Base-by-base conservation (phyloP, 2,113 vertebrate genomes). In the Aspidoscelis tigris region DNA sequence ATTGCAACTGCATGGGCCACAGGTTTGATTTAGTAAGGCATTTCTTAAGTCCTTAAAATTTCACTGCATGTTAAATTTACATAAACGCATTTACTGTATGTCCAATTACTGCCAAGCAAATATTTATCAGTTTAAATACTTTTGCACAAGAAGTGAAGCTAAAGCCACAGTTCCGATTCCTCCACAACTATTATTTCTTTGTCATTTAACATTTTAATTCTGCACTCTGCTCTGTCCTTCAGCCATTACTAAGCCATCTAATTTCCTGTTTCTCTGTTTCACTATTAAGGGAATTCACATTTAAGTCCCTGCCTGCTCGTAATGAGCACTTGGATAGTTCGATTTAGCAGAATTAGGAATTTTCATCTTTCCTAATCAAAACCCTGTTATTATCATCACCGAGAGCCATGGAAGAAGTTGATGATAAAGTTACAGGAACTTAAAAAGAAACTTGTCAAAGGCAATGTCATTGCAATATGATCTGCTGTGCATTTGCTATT, bases 261-360 rank as follows among this genome's bases (percentile, higher is more conserved):
- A 72, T 83, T 81, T 90, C 84, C 77, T 73, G n/a, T 78, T 93
- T 87, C 87, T 66, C 47, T 81, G 55, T 82, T 82, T 53, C 26
- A 1, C 69, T 84, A 39, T 81, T 73, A 73, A 71, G 73, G 7
- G 41, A 83, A 12, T 66, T 91, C 87, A 86, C 18, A 87, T 24
- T 88, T 84, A 89, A 86, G 76, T 47, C 64, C 81, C 39, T 69
- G 85, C 76, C 76, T 9, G 55, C 33, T 76, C 39, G 69, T 44
- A 93, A 91, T 83, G 84, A 95, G 76, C 68, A 86, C 78, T 82
- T 5, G 2, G 53, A 78, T 61, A 22, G 78, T 84, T 90, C 91
- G 68, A 90, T 83, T 93, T 88, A 93, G 87, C 89, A 94, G 94
- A 95, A 94, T 0, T 68, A 93, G 65, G 61, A 92, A 88, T 93